Conservation (phyloP, 2,113 vertebrate genomes). For the Nesoenas mayeri region DNA sequence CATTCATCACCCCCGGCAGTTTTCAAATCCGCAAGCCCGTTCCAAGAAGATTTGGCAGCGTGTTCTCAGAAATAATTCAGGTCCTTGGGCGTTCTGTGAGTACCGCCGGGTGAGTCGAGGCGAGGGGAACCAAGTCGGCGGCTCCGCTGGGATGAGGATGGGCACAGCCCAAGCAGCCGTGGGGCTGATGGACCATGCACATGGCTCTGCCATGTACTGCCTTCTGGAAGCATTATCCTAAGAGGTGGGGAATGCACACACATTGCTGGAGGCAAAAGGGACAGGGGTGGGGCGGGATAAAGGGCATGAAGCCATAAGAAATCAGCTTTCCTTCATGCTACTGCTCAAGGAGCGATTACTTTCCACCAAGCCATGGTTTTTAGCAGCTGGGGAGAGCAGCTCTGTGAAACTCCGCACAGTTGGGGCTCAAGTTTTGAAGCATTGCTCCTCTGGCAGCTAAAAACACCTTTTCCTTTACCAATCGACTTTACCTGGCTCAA, state of each 20-base stretch:
- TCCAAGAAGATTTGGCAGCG: neutral
- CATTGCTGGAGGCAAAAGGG: neutral
- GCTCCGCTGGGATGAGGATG: neutral
- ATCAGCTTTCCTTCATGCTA: neutral
- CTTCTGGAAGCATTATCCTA: neutral
- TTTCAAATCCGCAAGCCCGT: neutral
- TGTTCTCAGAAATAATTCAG: neutral
- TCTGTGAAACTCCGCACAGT: neutral
- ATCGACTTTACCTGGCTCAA: neutral
- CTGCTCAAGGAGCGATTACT: neutral
- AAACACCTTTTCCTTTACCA: neutral
- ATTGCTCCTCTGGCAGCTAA: neutral
- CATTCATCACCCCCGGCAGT: neutral
- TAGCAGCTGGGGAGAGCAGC: neutral
- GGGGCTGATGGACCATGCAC: neutral
- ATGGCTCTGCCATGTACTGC: neutral
- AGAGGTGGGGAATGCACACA: fast-evolving
- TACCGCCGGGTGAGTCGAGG: neutral
- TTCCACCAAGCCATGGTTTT: neutral
- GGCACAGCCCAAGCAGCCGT: neutral
- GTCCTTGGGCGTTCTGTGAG: fast-evolving
- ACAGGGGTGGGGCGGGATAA: neutral
- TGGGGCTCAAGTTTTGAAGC: neutral
- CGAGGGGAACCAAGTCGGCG: neutral
- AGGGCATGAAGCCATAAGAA: neutral